Evolutionary conservation across 2,113 vertebrate species (phyloP), one percentile per base, ranked within the genome.

Genomic region (Micromys minutus): DNA sequence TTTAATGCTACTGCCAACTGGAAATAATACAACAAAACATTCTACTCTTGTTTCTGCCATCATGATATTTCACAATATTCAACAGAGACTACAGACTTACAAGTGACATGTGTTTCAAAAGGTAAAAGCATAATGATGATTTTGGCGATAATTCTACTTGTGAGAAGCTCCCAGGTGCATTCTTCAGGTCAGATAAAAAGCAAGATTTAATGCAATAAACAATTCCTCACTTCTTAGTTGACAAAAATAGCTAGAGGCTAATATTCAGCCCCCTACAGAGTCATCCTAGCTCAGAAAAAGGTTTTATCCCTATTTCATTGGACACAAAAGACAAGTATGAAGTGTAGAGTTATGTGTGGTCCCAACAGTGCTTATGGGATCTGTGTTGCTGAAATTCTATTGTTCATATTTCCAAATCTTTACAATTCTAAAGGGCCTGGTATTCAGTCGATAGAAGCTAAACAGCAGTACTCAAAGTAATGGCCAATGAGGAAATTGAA

Each of bases 261-360:
- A 0, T 4, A 29, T 34, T 13, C 22, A 7, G 31, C 5, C 61
- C 7, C 29, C n/a, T 29, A 8, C 0, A 6, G 2, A 21, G 0
- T 29, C 8, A n/a, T 36, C 12, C 17, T 29, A 34, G 8, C 5
- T n/a, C 45, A 15, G 26, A 13, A 26, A 11, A n/a, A 57, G 15
- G 0, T 17, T 34, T 10, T 12, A 3, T 57, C 7, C 29, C 1
- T 50, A 34, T 1, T 24, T 16, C 26, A 29, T 22, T 57, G 0
- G 3, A 29, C 36, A 15, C 77, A 29, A 5, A 36, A n/a, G 5
- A 13, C 59, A 1, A 5, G 2, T 10, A 13, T 34, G 17, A 16
- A 22, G 21, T 7, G 0, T 8, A 57, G 52, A 21, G 29, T 11
- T 2, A 29, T 0, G 0, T 69, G 59, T 2, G 9, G 8, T 42